Conservation (phyloP, 2,888 invertebrate species). For the Seira sanloemensis region DNA sequence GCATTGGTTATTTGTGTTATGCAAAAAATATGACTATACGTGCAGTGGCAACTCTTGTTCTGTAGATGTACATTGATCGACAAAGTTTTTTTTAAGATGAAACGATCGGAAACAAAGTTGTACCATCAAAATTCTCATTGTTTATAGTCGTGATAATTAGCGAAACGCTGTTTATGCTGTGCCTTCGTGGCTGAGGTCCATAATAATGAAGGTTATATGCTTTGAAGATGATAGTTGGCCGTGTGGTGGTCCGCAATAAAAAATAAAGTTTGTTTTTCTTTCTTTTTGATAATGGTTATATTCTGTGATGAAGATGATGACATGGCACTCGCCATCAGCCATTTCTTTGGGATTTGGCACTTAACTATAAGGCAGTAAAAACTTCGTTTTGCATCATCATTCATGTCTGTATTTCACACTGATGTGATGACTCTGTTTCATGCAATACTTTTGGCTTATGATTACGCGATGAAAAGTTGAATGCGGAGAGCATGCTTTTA, state of each 20-base stretch:
- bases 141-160: conserved; percentile 52
- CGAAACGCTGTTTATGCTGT: conserved; percentile 24
- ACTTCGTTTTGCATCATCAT: conserved; percentile 40
- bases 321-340: conserved; percentile 32
- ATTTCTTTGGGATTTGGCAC: not conserved
- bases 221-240: not conserved
- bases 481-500: not conserved
- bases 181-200: not conserved
- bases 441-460: not conserved
- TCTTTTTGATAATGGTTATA: not conserved
- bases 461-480: not conserved
- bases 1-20: no score
- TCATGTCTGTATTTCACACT: not conserved
- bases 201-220: not conserved
- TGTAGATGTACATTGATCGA: conserved; percentile 27
- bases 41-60: not conserved
- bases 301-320: not conserved
- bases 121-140: conserved; percentile 24
- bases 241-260: not conserved
- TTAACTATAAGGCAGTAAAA: not conserved
- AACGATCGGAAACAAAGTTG: not conserved
- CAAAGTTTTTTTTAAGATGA: not conserved
- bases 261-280: not conserved
- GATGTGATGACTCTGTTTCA: not conserved
- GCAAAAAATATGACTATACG: no score